A percentile compares a stretch with the other conserved stretches of the same genome.
Conservation (phyloP, 2,113 vertebrate genomes). For the Glaucidium brasilianum region DNA sequence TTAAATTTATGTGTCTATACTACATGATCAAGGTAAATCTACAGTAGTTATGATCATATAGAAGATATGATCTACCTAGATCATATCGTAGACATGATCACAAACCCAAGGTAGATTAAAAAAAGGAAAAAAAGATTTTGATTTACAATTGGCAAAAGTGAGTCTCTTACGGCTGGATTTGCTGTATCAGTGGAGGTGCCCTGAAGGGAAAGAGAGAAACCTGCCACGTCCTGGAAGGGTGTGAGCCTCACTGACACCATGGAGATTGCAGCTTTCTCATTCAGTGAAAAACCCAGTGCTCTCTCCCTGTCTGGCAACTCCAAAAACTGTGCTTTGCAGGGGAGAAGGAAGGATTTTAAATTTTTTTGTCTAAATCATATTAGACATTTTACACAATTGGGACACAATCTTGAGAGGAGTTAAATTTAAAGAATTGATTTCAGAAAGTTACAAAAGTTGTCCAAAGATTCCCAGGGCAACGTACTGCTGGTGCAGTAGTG, state of each 20-base stretch:
- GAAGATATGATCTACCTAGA: background rate
- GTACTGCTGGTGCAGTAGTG: background rate
- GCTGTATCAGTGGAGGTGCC: background rate
- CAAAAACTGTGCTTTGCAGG: background rate
- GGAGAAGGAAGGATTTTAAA: background rate
- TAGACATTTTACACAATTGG: background rate
- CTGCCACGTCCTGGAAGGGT: background rate
- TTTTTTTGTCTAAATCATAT: background rate
- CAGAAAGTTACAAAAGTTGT: background rate
- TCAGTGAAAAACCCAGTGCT: background rate
- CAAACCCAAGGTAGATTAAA: background rate
- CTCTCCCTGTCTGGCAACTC: background rate
- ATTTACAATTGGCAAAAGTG: background rate
- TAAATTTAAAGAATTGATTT: background rate
- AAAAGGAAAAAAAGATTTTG: background rate
- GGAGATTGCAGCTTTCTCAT: background rate
- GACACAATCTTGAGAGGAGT: background rate
- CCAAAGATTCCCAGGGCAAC: background rate
- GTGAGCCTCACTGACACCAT: accelerated
- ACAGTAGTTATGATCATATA: background rate
- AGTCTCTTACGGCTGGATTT: background rate
- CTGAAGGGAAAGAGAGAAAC: background rate
- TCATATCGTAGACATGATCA: background rate
- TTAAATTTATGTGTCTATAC: background rate
- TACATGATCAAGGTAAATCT: background rate